Percentiles rank a stretch among this genome's conserved stretches.
These are phyloP conservation scores for Hirudinaria manillensis DNA, from an alignment of 2,888 invertebrate genomes.

Conservation along the genomic window DNA sequence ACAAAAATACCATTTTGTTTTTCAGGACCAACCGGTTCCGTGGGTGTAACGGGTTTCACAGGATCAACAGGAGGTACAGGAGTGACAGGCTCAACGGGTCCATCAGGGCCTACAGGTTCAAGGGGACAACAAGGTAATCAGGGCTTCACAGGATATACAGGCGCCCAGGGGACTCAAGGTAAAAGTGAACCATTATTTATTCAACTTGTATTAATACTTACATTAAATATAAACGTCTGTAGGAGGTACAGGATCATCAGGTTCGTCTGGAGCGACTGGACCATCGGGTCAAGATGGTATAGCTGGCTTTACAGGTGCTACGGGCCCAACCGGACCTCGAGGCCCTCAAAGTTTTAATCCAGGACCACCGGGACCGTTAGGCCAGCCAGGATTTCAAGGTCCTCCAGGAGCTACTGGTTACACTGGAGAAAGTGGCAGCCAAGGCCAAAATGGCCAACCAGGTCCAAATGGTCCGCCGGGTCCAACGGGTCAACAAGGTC, in stretches of 20 bases:
- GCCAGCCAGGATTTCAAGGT: constrained; percentile 25
- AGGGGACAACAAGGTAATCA: constrained; percentile 11
- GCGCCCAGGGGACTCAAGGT: neutral
- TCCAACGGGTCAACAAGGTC: constrained; percentile 21
- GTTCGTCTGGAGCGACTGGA: constrained; percentile 32
- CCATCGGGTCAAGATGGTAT: constrained; percentile 29
- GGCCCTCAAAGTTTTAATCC: constrained; percentile 42
- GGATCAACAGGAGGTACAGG: constrained; percentile 27
- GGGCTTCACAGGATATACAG: neutral
- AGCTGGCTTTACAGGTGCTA: constrained; percentile 61
- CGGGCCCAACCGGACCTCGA: constrained; percentile 66
- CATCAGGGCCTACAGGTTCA: constrained; percentile 20
- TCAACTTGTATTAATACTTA: neutral
- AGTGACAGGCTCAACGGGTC: constrained; percentile 22
- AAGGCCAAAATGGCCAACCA: constrained; percentile 32
- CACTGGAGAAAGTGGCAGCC: constrained; percentile 26
- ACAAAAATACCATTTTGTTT: no score
- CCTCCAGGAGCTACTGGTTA: constrained; percentile 19
- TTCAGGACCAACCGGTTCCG: constrained; percentile 32
- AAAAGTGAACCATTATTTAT: neutral
- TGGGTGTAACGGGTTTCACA: constrained; percentile 26
- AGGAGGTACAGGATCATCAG: constrained; percentile 34
- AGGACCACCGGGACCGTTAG: constrained; percentile 18
- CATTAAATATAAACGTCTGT: neutral
- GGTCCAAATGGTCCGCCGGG: constrained; percentile 54